Percentiles rank a stretch among this genome's conserved stretches.
Evolutionary conservation across 2,888 invertebrate species (phyloP).

Genomic region (Limnephilus auricula): DNA sequence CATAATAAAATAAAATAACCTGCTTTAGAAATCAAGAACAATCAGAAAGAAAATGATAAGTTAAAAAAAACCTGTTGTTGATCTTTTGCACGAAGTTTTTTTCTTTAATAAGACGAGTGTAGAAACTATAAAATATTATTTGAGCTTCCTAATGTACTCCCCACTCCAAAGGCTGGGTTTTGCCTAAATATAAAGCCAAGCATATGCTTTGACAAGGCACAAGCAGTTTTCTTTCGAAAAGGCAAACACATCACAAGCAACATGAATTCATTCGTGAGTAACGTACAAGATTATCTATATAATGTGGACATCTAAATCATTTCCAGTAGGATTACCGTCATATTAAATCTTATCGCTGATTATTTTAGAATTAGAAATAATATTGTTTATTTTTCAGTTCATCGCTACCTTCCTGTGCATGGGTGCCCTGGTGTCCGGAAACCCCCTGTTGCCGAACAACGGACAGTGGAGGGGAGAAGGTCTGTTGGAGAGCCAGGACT

Average conservation of each 20-base stretch:
- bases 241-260: constrained; percentile 37
- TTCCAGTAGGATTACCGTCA: constrained; percentile 59
- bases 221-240: background rate
- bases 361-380: too few species aligned
- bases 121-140: too few species aligned
- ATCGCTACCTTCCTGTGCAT: constrained; percentile 57
- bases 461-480: constrained; percentile 58
- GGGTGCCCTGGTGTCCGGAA: constrained; percentile 68
- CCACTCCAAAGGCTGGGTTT: background rate
- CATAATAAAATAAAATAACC: too few species aligned
- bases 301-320: background rate
- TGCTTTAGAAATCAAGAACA: too few species aligned
- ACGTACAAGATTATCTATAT: too few species aligned
- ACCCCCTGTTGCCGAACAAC: constrained; percentile 60
- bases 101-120: too few species aligned
- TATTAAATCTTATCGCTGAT: constrained; percentile 59
- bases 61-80: too few species aligned
- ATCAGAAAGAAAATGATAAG: too few species aligned
- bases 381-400: constrained; percentile 18
- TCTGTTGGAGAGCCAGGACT: constrained; percentile 53
- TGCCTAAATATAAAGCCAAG: background rate
- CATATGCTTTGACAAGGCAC: background rate
- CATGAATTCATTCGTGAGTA: constrained; percentile 1
- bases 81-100: too few species aligned
- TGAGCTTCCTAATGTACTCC: background rate